Base-by-base conservation (phyloP, 2,113 vertebrate species). In the Malurus cyaneus region DNA sequence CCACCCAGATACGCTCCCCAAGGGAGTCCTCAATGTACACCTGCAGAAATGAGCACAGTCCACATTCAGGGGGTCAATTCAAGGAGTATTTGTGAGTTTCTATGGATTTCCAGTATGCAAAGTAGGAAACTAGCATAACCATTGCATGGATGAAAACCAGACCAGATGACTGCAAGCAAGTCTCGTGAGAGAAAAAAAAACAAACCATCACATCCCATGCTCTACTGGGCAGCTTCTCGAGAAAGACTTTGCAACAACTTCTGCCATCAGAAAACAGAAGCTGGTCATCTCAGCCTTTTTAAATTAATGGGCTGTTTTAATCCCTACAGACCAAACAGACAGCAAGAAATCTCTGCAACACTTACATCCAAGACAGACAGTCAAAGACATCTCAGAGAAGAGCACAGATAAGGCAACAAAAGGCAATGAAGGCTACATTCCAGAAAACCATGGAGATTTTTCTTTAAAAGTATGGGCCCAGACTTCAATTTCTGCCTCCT, bases 11-110 rank as follows among this genome's bases (percentile, higher is more conserved):
- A 44, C 99, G 98, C 86, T 99, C 99, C 8, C 99, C 99, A 18
- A 99, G 97, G 1, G 99, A 99, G 96, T 99, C 99, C 79, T 99
- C 99, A 4, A 99, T 99, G 96, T 99, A 99, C 20, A 99, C 99
- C 99, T 99, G 90, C 18, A 92, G 4, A 41, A 64, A 5, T 90
- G 21, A 56, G 42, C 26, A 57, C 39, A 44, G 6, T 4, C 20
- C 64, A 41, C 0, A 6, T 9, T 34, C 8, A 50, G 4, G 9
- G 5, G 29, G 31, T 18, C 62, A 17, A 70, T 60, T 25, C 57
- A 18, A 66, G 28, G 6, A 39, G 6, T 12, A 74, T 60, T 42
- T 61, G 8, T 42, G 12, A 87, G 14, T 3, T 61, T 57, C 28
- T 7, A n/a, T 14, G 52, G 24, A 8, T 52, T 66, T 88, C 49